A percentile compares a stretch with the other conserved stretches of the same genome.
Conservation (phyloP, 2,797 vertebrate genomes). For the Leucoraja ocellata region DNA sequence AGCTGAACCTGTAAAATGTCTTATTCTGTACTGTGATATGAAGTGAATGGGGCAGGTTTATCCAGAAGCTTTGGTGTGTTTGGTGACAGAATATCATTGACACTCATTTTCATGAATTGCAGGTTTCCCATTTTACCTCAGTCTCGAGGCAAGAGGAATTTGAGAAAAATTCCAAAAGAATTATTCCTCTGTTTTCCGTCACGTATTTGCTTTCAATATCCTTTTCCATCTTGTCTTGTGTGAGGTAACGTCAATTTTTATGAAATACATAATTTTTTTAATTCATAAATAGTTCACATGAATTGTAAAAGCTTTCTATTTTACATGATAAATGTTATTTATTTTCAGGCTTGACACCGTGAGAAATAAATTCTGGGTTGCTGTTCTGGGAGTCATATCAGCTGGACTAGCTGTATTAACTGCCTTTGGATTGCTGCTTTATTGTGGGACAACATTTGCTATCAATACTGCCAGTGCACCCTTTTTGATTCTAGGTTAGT, state of each 20-base stretch:
- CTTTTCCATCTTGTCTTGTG: slow-evolving; percentile 66
- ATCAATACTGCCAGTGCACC: slow-evolving; percentile 55
- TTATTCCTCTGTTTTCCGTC: slow-evolving; percentile 64
- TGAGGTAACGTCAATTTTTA: slow-evolving; percentile 59
- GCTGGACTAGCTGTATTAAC: slow-evolving; percentile 68
- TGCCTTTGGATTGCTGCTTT: slow-evolving; percentile 68
- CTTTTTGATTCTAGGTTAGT: slow-evolving; percentile 29
- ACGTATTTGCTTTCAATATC: slow-evolving; percentile 64
- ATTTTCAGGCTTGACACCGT: slow-evolving; percentile 63
- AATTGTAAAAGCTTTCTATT: slow-evolving; percentile 4
- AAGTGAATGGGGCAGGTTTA: not conserved
- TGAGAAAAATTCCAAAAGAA: slow-evolving; percentile 56
- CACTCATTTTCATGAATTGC: slow-evolving; percentile 31
- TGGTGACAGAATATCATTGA: not conserved
- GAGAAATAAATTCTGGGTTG: slow-evolving; percentile 71
- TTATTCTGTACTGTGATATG: not conserved
- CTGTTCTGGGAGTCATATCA: slow-evolving; percentile 64
- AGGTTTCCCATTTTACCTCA: slow-evolving; percentile 71
- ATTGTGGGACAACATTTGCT: slow-evolving; percentile 66
- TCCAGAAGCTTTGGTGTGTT: not conserved
- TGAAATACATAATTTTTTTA: not conserved
- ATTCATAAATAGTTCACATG: not conserved
- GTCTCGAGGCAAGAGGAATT: slow-evolving; percentile 73
- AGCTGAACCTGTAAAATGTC: not conserved
- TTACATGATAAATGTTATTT: not conserved